Conservation (phyloP, 2,113 vertebrate genomes). For the Narcine bancroftii region DNA sequence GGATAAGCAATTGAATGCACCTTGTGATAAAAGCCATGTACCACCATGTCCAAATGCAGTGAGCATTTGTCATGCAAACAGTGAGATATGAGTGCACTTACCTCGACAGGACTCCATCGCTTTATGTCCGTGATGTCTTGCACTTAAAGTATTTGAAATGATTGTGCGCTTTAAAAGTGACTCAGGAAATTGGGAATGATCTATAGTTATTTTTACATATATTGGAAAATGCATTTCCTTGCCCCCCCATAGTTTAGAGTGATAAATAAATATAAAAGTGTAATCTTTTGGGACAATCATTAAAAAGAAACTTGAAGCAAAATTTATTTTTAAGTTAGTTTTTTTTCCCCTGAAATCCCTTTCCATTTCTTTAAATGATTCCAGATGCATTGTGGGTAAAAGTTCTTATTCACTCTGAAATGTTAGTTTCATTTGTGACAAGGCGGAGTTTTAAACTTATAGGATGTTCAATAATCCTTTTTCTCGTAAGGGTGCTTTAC, state of each 20-base stretch:
- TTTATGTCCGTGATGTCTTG: conserved; percentile 24
- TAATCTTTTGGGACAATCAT: conserved; percentile 36
- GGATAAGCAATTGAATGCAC: conserved; percentile 12
- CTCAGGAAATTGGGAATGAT: conserved; percentile 35
- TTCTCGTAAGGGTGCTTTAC: neutral
- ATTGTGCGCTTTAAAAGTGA: conserved; percentile 32
- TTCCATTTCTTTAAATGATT: neutral
- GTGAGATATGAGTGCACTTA: neutral
- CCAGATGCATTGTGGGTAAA: neutral
- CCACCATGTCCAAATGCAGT: conserved; percentile 18
- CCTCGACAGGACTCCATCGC: conserved; percentile 6
- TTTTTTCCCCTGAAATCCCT: conserved; percentile 10
- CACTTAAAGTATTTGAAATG: conserved; percentile 29
- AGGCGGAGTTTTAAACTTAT: neutral
- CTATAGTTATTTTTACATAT: conserved; percentile 31
- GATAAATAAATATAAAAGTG: conserved; percentile 28
- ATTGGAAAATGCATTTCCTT: conserved; percentile 27
- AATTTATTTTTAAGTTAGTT: neutral
- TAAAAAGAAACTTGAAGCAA: conserved; percentile 32
- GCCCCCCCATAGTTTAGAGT: conserved; percentile 26
- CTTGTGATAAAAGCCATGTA: conserved; percentile 33
- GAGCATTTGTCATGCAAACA: neutral
- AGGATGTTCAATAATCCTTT: neutral
- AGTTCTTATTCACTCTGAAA: neutral
- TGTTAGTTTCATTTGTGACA: neutral